These are phyloP conservation scores for Lota lota DNA, from an alignment of 2,113 vertebrate genomes.

Conservation along the genomic window DNA sequence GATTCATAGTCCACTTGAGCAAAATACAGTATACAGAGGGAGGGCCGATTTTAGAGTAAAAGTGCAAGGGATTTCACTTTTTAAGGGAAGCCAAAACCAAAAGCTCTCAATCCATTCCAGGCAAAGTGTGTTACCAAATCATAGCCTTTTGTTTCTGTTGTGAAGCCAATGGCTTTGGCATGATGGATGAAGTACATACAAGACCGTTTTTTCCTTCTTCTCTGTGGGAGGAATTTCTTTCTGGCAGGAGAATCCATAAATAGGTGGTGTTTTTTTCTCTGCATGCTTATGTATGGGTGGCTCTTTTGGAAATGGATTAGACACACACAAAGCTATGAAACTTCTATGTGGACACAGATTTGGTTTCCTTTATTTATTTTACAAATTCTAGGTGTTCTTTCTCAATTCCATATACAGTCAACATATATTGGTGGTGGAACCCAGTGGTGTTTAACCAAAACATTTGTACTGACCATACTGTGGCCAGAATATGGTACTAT, in stretches of 20 bases:
- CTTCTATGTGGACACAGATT: constrained; percentile 55
- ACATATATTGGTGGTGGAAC: constrained; percentile 33
- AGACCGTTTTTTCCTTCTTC: constrained; percentile 54
- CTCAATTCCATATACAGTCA: constrained; percentile 58
- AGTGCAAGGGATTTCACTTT: not conserved
- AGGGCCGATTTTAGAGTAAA: no score
- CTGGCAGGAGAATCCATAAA: constrained; percentile 74
- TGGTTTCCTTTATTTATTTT: constrained; percentile 44
- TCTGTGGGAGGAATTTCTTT: constrained; percentile 59
- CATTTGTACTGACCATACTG: constrained; percentile 44
- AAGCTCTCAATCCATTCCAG: constrained; percentile 50
- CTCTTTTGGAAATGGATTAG: constrained; percentile 58
- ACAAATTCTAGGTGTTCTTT: constrained; percentile 56
- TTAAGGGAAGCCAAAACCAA: constrained; percentile 20
- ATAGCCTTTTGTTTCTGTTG: constrained; percentile 62
- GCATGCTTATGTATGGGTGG: constrained; percentile 69
- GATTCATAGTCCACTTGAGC: no score
- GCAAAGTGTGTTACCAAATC: constrained; percentile 57
- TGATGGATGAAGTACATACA: constrained; percentile 69
- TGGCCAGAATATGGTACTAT: constrained; percentile 26
- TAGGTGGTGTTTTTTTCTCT: constrained; percentile 69
- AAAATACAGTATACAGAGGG: no score
- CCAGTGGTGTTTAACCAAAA: constrained; percentile 35
- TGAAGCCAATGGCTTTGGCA: constrained; percentile 62
- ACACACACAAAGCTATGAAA: constrained; percentile 64